Evolutionary conservation across 2,113 vertebrate genomes (phyloP), one percentile per base, ranked within the genome.

Genomic region (Oncorhynchus mykiss): DNA sequence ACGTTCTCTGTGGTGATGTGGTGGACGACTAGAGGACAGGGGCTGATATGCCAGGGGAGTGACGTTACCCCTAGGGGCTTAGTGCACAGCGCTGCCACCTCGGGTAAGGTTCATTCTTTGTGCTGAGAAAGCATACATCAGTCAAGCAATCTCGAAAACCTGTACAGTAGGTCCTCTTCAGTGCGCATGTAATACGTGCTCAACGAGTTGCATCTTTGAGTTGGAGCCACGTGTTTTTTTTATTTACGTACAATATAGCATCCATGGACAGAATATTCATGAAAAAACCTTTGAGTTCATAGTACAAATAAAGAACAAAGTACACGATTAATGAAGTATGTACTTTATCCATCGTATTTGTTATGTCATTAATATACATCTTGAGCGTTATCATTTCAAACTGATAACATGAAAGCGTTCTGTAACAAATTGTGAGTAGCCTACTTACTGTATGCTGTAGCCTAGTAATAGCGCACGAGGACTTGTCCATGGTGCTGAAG

Each of bases 401-500:
- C 5, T 24, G 59, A 62, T 24, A 24, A 8, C 18, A 62, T 62
- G 59, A 62, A 22, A 24, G n/a, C 59, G 16, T 62, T 62, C n/a
- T 22, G n/a, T 62, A 62, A 62, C 59, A 62, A n/a, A 13, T 24
- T 62, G 59, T 22, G 8, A 3, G 59, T 16, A 5, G 16, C 14
- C 3, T 54, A 34, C 1, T 7, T 54, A 34, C 6, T 7, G 34
- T 34, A 18, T 62, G 59, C 59, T 24, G 59, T 11, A 45, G 8
- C 39, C 39, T 11, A 45, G 39, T 45, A 62, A 62, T 62, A 62
- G 18, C 59, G 59, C 59, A 22, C n/a, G 59, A 34, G 81, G 82
- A 71, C 76, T 90, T 94, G 90, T 94, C 93, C 91, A 84, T 90
- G 93, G 93, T 93, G 39, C 94, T 94, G 92, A 84, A 91, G 68